phyloP scores from a whole-genome alignment of 2,113 vertebrate species.

The Picathartes gymnocephalus region DNA sequence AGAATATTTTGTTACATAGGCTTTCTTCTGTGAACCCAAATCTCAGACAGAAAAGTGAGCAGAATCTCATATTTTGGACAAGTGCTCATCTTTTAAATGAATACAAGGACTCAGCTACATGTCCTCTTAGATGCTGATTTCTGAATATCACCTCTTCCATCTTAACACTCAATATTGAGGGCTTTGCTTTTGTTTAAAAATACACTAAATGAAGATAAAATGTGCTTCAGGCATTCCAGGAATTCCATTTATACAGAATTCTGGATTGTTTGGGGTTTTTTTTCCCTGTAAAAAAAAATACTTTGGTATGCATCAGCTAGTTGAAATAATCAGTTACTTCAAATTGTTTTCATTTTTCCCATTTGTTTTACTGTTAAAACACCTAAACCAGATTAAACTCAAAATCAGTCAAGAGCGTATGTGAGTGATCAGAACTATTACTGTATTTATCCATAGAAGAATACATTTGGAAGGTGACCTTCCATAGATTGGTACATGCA shows the following conservation, averaged over 20 bases:
- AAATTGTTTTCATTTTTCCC: background rate
- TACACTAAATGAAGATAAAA: background rate
- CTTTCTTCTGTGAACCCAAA: background rate
- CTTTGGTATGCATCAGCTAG: background rate
- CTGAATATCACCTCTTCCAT: background rate
- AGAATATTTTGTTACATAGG: background rate
- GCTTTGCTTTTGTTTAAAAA: background rate
- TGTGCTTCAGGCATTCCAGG: background rate
- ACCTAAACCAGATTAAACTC: background rate
- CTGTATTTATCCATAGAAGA: background rate
- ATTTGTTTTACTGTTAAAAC: background rate
- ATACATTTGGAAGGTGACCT: background rate
- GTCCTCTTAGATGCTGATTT: background rate
- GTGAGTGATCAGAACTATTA: background rate
- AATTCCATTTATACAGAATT: background rate
- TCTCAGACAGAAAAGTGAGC: background rate
- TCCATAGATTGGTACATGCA: background rate
- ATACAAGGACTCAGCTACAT: background rate
- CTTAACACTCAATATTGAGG: background rate
- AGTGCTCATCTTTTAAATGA: background rate
- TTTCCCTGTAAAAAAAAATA: background rate
- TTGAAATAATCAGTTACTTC: background rate
- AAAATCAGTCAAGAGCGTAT: background rate
- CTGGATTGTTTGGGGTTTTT: background rate
- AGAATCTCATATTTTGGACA: background rate